Evolutionary conservation across 2,797 vertebrate genomes (phyloP).

Genomic region (Acanthiza pusilla): DNA sequence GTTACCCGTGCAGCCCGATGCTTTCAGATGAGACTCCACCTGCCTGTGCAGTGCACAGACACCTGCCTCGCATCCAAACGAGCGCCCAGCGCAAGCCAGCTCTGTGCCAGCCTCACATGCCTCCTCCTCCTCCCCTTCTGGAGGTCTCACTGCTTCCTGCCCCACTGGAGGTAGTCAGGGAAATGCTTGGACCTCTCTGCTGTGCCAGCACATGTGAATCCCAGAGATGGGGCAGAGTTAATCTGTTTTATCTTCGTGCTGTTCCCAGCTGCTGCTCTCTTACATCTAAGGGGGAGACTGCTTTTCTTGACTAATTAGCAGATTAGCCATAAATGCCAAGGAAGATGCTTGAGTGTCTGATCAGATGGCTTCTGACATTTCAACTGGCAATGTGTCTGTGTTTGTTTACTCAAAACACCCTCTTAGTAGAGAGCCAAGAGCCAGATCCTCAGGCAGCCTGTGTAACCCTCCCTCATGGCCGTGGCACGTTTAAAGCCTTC

Average conservation of each 20-base stretch:
- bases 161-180: accelerated
- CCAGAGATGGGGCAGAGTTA: neutral
- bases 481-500: accelerated
- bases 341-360: neutral
- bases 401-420: neutral
- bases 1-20: accelerated
- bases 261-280: neutral
- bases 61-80: neutral
- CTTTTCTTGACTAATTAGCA: neutral
- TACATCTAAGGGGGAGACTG: neutral
- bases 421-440: accelerated
- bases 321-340: neutral
- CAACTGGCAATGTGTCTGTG: neutral
- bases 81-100: accelerated
- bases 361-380: neutral
- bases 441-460: neutral
- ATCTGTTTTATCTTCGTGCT: neutral
- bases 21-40: neutral
- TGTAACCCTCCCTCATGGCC: neutral
- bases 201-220: too few relatives aligned
- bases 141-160: accelerated
- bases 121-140: neutral
- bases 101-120: accelerated
- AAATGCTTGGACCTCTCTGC: neutral
- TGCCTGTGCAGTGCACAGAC: neutral